Evolutionary conservation across 2,888 invertebrate species (phyloP).

Genomic region (Dendrolimus houi): DNA sequence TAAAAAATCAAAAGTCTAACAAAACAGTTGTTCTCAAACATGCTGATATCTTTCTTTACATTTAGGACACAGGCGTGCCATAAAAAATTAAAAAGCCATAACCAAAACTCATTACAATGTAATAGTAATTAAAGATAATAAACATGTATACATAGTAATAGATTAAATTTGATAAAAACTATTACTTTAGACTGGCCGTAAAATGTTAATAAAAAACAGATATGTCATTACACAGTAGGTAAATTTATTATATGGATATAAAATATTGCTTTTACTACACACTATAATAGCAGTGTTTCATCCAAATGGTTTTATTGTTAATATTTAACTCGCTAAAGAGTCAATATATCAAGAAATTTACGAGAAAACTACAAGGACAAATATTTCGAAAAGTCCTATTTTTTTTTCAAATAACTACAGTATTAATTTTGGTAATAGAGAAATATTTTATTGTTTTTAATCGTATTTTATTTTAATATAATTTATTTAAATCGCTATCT

Average conservation of each 20-base stretch:
- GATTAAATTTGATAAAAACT: background rate
- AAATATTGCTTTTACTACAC: constrained; percentile 61
- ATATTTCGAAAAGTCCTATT: constrained; percentile 56
- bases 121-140: no score
- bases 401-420: constrained; percentile 35
- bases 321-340: constrained; percentile 45
- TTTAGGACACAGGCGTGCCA: no score
- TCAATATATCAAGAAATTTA: constrained; percentile 42
- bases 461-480: constrained; percentile 29
- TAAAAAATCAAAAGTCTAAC: no score
- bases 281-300: constrained; percentile 55
- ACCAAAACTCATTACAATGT: no score
- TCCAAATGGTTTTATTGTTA: constrained; percentile 40
- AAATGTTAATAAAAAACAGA: constrained; percentile 48
- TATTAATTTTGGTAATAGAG: constrained; percentile 66
- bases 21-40: no score
- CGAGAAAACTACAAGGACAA: constrained; percentile 59
- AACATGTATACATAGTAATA: no score
- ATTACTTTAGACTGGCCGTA: background rate
- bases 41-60: no score
- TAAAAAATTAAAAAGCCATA: no score
- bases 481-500: constrained; percentile 36
- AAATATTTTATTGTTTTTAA: constrained; percentile 53
- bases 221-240: constrained; percentile 63
- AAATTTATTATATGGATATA: constrained; percentile 52